A percentile compares a stretch with the other conserved stretches of the same genome.
These are phyloP conservation scores for Micromys minutus DNA, from an alignment of 2,113 vertebrate species.

Conservation along the genomic window DNA sequence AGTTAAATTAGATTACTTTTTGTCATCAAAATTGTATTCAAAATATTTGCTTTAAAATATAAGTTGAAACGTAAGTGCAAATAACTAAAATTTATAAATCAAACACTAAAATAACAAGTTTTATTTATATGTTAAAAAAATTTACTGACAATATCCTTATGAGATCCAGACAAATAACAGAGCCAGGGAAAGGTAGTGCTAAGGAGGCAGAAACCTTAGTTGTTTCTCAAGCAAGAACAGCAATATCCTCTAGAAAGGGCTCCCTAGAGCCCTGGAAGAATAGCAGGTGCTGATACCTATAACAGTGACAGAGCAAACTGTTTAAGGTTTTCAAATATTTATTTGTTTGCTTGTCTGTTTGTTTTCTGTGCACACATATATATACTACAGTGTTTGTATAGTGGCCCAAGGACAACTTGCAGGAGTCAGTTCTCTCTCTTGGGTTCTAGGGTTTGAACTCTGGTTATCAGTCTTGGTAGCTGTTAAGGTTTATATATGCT, in stretches of 20 bases:
- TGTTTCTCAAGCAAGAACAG: background rate
- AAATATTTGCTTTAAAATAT: background rate
- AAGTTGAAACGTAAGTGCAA: constrained; percentile 18
- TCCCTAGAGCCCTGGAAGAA: background rate
- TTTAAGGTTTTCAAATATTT: background rate
- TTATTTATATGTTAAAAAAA: background rate
- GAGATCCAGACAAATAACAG: background rate
- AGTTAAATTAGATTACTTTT: background rate
- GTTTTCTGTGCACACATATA: background rate
- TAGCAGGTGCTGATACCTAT: background rate
- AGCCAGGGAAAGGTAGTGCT: background rate
- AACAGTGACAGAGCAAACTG: background rate
- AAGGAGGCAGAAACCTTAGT: background rate
- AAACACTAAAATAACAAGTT: constrained; percentile 6
- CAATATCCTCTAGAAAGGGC: background rate
- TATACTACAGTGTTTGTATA: background rate
- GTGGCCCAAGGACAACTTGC: background rate
- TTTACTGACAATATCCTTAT: background rate
- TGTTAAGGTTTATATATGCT: too few relatives aligned
- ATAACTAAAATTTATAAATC: background rate
- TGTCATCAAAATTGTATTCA: background rate
- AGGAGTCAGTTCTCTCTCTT: background rate
- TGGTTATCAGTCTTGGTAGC: too few relatives aligned
- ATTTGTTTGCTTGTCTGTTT: background rate
- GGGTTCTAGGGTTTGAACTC: background rate